Base-by-base conservation (phyloP, 1,140 invertebrate species). In the Theocolax elegans region DNA sequence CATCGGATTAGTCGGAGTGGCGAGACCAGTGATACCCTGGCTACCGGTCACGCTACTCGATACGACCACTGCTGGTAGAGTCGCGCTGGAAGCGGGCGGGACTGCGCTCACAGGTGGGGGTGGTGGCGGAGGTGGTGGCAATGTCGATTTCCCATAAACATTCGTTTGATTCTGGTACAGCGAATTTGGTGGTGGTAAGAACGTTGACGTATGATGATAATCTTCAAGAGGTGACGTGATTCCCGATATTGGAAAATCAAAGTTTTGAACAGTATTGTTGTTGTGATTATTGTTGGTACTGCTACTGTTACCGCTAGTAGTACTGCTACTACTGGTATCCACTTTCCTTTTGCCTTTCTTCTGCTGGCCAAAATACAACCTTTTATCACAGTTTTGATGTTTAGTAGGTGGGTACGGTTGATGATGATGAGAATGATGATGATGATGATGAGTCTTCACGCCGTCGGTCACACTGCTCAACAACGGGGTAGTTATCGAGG, bases 151-250 rank as follows among this genome's bases (percentile, higher is more conserved):
- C 0, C 80, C 71, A 62, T 84, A 84, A 8, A 81, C 78, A 13
- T 81, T 84, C 0, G 75, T 38, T 35, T 85, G 81, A 79, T 86
- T 85, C 54, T 86, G 80, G 67, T 85, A 84, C 19, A 86, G 75
- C 0, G 82, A 72, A 68, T 83, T 83, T 0, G 81, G 73, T 1
- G 75, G 72, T 17, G 83, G 29, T 44, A 83, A 80, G 10, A 74
- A 78, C 0, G 77, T 65, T 1, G 82, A 75, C 6, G 81, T 76
- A 67, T 84, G 83, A 15, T 82, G 79, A 74, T 85, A 85, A 46
- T 86, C 84, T 10, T 85, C 84, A 9, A 85, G 40, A 0, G 83
- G 80, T 15, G 83, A 82, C 8, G 78, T 75, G 1, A 85, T 80
- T 7, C 81, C 80, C 0, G 82, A 76, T 6, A 85, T 44, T 80